Base-by-base conservation (phyloP, 2,888 invertebrate genomes). In the Lordiphosa andalusiaca region DNA sequence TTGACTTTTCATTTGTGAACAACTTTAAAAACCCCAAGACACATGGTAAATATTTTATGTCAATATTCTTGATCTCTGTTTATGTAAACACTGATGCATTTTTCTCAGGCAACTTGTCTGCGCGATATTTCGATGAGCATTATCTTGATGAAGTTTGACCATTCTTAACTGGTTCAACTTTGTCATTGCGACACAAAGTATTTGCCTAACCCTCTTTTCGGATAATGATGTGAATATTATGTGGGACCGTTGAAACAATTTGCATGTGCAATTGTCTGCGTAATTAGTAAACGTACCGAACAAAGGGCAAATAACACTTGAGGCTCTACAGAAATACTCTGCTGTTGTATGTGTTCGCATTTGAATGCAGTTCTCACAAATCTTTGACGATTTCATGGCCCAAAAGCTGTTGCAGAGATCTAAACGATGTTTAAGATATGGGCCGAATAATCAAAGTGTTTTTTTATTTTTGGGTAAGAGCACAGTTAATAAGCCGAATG, bases 151-250 rank as follows among this genome's bases (percentile, higher is more conserved):
- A 52, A 36, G 50, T 69, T 58, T 60, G 49, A 46, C 49, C 51
- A 58, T 69, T 69, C 56, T 61, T 42, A 70, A 69, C 55, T 57
- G 44, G 39, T 38, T 49, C 40, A 57, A 53, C 55, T 71, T 53
- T 58, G 56, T 51, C 63, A 60, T 75, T 57, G 60, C 60, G 44
- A 12, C 25, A 66, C 36, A 53, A 61, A 57, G 58, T 53, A 53
- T 53, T 60, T 60, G 47, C 21, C 44, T 63, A 55, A 44, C 71
- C 71, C 67, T 58, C 52, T 54, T 70, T 71, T 67, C 50, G 30
- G 16, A 40, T 55, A 74, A 58, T 71, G 59, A 71, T 71, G 75
- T 68, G 71, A 71, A 61, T 53, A 57, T 50, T 52, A 60, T 66
- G 56, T 47, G 49, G 53, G 46, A 59, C 48, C 25, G 40, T 1